Conservation (phyloP, 2,797 vertebrate genomes). For the Micropoecilia bifurca region DNA sequence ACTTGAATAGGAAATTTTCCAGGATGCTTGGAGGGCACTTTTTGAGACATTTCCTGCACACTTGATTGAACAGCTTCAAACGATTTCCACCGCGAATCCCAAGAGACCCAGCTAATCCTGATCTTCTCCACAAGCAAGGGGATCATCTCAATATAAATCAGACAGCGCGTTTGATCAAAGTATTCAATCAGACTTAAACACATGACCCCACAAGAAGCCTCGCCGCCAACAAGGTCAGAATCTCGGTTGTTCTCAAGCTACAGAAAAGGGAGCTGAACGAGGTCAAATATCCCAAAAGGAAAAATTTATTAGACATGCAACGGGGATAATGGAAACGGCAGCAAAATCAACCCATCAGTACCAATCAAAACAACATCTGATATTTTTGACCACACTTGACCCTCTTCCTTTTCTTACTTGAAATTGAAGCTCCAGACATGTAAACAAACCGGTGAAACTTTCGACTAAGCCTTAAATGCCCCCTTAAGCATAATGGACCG, state of each 20-base stretch:
- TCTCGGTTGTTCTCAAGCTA: conserved; percentile 35
- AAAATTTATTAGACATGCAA: conserved; percentile 2
- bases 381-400: conserved; percentile 57
- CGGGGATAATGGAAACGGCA: conserved; percentile 4
- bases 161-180: conserved; percentile 83
- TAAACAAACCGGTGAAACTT: conserved; percentile 58
- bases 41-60: conserved; percentile 67
- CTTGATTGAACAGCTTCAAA: conserved; percentile 83
- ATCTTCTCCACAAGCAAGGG: conserved; percentile 80
- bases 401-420: conserved; percentile 30
- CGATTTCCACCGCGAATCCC: conserved; percentile 67
- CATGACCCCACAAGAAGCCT: conserved; percentile 59
- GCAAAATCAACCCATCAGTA: conserved; percentile 15
- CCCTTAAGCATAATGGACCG: conserved; percentile 39
- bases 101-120: conserved; percentile 81
- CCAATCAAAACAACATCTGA: conserved; percentile 24
- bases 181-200: conserved; percentile 69
- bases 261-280: not conserved
- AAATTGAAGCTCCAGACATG: conserved; percentile 36
- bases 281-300: conserved; percentile 1
- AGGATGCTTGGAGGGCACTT: conserved; percentile 52
- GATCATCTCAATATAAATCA: conserved; percentile 85
- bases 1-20: conserved; percentile 53
- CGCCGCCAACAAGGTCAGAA: conserved; percentile 61
- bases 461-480: conserved; percentile 41